Evolutionary conservation across 2,888 invertebrate species (phyloP).

Genomic region (Drosophila lacicola): DNA sequence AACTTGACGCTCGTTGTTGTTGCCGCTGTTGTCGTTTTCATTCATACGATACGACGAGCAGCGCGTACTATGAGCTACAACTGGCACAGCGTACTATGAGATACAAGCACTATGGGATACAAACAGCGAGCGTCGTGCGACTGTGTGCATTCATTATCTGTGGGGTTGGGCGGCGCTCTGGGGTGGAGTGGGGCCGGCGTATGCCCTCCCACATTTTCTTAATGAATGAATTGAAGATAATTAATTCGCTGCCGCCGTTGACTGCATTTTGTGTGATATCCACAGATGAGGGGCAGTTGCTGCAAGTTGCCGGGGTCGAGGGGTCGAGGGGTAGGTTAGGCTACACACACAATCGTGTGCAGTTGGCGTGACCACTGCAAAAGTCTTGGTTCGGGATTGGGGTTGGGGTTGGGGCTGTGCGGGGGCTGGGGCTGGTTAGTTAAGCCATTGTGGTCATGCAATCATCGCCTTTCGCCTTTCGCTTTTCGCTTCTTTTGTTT

Average conservation of each 20-base stretch:
- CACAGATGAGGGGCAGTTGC: conserved; percentile 8
- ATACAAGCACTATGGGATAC: conserved; percentile 63
- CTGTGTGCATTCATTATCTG: conserved; percentile 76
- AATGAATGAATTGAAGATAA: conserved; percentile 82
- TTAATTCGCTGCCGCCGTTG: conserved; percentile 67
- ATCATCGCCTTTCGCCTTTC: conserved; percentile 42
- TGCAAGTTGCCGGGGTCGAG: neutral
- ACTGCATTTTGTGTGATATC: conserved; percentile 62
- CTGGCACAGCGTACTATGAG: conserved; percentile 59
- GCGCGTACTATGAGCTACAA: conserved; percentile 65
- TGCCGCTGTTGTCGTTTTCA: conserved; percentile 55
- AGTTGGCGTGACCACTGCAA: conserved; percentile 56
- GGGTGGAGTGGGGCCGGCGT: neutral
- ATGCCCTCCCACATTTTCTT: conserved; percentile 69
- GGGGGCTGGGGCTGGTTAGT: conserved; percentile 4
- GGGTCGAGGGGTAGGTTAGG: conserved; percentile 5
- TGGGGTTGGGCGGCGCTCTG: neutral
- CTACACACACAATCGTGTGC: conserved; percentile 38
- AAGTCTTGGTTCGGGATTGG: neutral
- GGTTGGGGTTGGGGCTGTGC: conserved; percentile 8
- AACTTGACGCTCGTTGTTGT: conserved; percentile 47
- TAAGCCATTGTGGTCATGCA: conserved; percentile 57
- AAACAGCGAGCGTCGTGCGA: conserved; percentile 45
- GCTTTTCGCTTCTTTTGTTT: conserved; percentile 46
- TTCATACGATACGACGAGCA: conserved; percentile 61